Conservation (phyloP, 2,888 invertebrate genomes). For the Lasioglossum zephyrum region DNA sequence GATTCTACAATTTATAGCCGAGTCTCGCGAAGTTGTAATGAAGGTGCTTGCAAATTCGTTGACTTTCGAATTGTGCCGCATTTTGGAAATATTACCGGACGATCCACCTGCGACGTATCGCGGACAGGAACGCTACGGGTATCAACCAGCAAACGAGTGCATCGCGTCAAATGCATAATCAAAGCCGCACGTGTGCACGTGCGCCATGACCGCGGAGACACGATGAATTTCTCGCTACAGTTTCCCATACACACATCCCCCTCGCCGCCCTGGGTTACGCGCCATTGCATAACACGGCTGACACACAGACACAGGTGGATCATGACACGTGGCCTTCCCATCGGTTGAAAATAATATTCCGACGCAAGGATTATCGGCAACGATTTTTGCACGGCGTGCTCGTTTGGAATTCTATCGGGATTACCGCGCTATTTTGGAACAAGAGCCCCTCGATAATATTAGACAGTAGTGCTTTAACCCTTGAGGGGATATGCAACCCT, state of each 20-base stretch:
- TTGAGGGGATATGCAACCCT: background rate
- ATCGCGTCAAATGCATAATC: slow-evolving; percentile 8
- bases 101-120: background rate
- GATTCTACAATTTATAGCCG: slow-evolving; percentile 15
- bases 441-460: background rate
- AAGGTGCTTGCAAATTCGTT: background rate
- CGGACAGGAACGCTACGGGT: background rate
- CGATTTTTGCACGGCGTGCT: background rate
- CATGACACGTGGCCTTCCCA: slow-evolving; percentile 18
- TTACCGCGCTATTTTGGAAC: background rate
- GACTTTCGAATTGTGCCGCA: slow-evolving; percentile 30
- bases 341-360: slow-evolving; percentile 21
- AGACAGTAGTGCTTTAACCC: background rate
- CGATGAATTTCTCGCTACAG: slow-evolving; percentile 42
- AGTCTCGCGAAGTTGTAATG: slow-evolving; percentile 21
- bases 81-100: background rate
- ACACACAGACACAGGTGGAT: background rate
- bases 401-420: background rate
- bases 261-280: slow-evolving; percentile 20
- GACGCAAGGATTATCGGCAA: background rate
- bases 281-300: slow-evolving; percentile 42
- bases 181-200: slow-evolving; percentile 39
- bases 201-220: slow-evolving; percentile 41
- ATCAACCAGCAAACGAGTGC: slow-evolving; percentile 28
- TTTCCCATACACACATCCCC: slow-evolving; percentile 14